Evolutionary conservation across 2,888 invertebrate genomes (phyloP), one percentile per base, ranked within the genome.

Genomic region (Dryococelus australis): DNA sequence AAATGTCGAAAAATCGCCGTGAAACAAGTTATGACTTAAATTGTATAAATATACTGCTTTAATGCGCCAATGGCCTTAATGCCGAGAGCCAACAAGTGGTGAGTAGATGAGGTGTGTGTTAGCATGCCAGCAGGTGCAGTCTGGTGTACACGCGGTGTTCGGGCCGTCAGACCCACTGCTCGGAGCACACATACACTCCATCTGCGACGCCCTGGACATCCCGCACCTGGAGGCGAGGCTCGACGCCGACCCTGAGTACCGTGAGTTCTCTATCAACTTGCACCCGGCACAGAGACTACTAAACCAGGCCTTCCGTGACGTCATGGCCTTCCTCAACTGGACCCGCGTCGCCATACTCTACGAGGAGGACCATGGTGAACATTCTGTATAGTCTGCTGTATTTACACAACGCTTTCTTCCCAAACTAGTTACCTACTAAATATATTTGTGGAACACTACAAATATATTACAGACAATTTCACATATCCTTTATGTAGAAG

Each of bases 241-340:
- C 89, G 95, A 95, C 91, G 92, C 94, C 90, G 94, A 95, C 90
- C 92, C 93, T 86, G 94, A 94, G 89, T 93, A 93, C 89, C 94
- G 94, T 90, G 95, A 96, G 92, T 96, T 96, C 92, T 96, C 96
- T 85, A 95, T 97, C 91, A 97, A 97, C 92, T 93, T 97, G 84
- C 95, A 96, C 92, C 97, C 97, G 84, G 94, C 96, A 90, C 96
- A 96, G 92, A 93, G 94, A 90, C 93, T 95, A 89, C 94, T 97
- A 89, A 96, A 96, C 91, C 92, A 93, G 89, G 97, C 97, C 80
- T 96, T 96, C 91, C 94, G 95, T 90, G 97, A 97, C 92, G 94
- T 97, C 89, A 96, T 97, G 93, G 93, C 93, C 87, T 96, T 96
- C 91, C 94, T 97, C 90, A 96, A 96, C 91, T 97, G 97, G 97